Percentiles rank a stretch among this genome's conserved stretches.
Evolutionary conservation across 2,888 invertebrate species (phyloP).

Genomic region (Bombylius discolor): DNA sequence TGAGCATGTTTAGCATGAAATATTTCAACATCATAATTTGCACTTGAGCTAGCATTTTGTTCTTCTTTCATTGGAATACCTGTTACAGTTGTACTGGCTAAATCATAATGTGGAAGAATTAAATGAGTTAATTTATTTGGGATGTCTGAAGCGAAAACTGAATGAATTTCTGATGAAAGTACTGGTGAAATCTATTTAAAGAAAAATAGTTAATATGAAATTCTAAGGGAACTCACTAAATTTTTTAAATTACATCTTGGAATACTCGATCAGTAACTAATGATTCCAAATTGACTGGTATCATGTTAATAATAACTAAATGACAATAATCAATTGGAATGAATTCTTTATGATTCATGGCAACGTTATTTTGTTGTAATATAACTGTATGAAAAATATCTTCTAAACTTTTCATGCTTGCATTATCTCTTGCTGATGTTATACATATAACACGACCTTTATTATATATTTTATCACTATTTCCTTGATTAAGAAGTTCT

Average conservation of each 20-base stretch:
- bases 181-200: slow-evolving; percentile 49
- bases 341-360: slow-evolving; percentile 46
- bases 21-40: slow-evolving; percentile 97
- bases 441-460: slow-evolving; percentile 78
- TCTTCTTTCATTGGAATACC: slow-evolving; percentile 99
- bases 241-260: slow-evolving; percentile 43
- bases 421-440: slow-evolving; percentile 77
- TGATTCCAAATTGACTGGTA: slow-evolving; percentile 67
- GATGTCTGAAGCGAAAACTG: slow-evolving; percentile 59
- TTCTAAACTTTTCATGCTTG: slow-evolving; percentile 71
- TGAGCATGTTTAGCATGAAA: slow-evolving; percentile 82
- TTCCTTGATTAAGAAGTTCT: slow-evolving; percentile 32
- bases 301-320: slow-evolving; percentile 77
- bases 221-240: background rate
- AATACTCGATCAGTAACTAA: slow-evolving; percentile 59
- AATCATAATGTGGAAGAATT: slow-evolving; percentile 73
- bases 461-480: slow-evolving; percentile 27
- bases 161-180: slow-evolving; percentile 67
- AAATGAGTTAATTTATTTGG: slow-evolving; percentile 62
- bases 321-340: slow-evolving; percentile 78
- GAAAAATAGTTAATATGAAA: background rate
- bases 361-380: slow-evolving; percentile 64
- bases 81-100: slow-evolving; percentile 93
- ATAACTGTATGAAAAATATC: slow-evolving; percentile 76
- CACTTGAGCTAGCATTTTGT: slow-evolving; percentile 93